These are phyloP conservation scores for Campaea margaritaria DNA, from an alignment of 2,888 invertebrate genomes.

Conservation along the genomic window DNA sequence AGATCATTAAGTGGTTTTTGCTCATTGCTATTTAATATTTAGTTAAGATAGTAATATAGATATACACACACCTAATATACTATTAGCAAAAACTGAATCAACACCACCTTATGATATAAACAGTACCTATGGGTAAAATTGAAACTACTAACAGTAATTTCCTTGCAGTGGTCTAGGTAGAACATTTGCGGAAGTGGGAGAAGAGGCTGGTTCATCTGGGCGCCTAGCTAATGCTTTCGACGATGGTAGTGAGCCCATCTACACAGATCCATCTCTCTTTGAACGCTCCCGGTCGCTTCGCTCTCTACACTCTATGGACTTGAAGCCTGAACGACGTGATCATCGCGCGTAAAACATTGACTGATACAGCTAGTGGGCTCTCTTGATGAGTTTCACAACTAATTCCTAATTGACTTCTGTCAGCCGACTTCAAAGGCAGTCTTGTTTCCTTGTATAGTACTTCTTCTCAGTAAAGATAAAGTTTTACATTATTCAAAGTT, in stretches of 20 bases:
- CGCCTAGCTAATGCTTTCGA: constrained; percentile 87
- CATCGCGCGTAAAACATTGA: constrained; percentile 62
- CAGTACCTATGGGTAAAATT: not conserved
- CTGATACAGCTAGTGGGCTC: not conserved
- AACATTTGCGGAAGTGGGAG: constrained; percentile 75
- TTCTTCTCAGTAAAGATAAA: too few species aligned
- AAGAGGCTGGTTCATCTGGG: constrained; percentile 79
- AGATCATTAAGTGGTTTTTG: too few species aligned
- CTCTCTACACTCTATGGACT: constrained; percentile 87
- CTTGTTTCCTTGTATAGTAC: not conserved
- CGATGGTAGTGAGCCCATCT: constrained; percentile 96
- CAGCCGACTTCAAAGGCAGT: constrained; percentile 7
- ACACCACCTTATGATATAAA: too few species aligned
- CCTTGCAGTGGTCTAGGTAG: constrained; percentile 73
- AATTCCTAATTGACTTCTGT: constrained; percentile 5
- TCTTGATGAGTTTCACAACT: constrained; percentile 3
- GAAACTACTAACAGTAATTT: not conserved
- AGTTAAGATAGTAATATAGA: too few species aligned
- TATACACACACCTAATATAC: too few species aligned
- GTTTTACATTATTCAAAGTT: too few species aligned
- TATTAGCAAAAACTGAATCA: too few species aligned
- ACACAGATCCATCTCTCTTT: constrained; percentile 96
- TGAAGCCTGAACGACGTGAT: constrained; percentile 78
- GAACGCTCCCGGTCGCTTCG: constrained; percentile 92
- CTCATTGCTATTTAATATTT: too few species aligned